Conservation (phyloP, 2,888 invertebrate species). For the Creontiades dilutus region DNA sequence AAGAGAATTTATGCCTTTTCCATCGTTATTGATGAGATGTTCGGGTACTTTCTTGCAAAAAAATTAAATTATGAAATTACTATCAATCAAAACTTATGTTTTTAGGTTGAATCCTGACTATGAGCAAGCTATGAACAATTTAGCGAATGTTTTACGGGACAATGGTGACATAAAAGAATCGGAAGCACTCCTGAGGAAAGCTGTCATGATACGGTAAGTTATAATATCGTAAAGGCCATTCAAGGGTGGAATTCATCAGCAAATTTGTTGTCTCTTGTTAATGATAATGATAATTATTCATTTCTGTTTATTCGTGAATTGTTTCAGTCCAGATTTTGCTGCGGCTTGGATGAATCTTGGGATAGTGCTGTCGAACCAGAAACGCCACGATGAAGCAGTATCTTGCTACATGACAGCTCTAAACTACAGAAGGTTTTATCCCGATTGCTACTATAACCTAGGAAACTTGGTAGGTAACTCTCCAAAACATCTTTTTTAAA, state of each 20-base stretch:
- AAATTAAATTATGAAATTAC: too few relatives aligned
- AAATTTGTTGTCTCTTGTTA: too few relatives aligned
- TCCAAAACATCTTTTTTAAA: not conserved
- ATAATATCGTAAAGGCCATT: not conserved
- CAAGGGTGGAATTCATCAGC: too few relatives aligned
- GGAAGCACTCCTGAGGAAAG: slow-evolving; percentile 85
- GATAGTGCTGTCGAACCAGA: slow-evolving; percentile 89
- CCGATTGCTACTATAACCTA: slow-evolving; percentile 96
- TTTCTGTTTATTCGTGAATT: too few relatives aligned
- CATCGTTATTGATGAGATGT: too few relatives aligned
- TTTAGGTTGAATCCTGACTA: slow-evolving; percentile 87
- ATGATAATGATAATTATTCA: too few relatives aligned
- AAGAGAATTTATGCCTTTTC: too few relatives aligned
- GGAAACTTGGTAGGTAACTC: slow-evolving; percentile 88
- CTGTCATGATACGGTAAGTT: slow-evolving; percentile 85
- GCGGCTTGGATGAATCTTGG: slow-evolving; percentile 99
- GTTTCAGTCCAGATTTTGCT: slow-evolving; percentile 88
- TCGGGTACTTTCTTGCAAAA: too few relatives aligned
- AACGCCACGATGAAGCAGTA: slow-evolving; percentile 86
- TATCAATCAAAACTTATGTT: too few relatives aligned
- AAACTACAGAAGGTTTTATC: slow-evolving; percentile 87
- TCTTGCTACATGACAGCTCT: slow-evolving; percentile 90
- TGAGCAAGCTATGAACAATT: slow-evolving; percentile 96
- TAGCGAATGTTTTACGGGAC: slow-evolving; percentile 91
- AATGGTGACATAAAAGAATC: slow-evolving; percentile 85